Evolutionary conservation across 1,140 invertebrate species (phyloP), one percentile per base, ranked within the genome.

Genomic region (Megalopta genalis): DNA sequence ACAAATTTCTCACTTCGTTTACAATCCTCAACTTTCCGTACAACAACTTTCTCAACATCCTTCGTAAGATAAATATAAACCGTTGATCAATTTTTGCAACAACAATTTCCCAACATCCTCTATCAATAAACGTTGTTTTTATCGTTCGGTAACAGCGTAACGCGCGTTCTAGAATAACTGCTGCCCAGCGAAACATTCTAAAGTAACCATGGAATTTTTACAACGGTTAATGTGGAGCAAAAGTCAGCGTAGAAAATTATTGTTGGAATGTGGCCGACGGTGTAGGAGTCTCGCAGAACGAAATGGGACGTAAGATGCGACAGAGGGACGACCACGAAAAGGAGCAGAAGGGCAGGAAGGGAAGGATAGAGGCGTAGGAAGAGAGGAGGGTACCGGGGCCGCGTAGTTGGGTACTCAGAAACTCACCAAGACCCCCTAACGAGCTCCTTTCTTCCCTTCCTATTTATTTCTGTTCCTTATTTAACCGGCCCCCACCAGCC

Each of bases 391-490:
- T 86, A 78, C 79, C n/a, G 88, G 83, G 10, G 84, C 86, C 84
- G 81, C 84, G 88, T 89, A 90, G 90, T 90, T 90, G 87, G 88
- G 90, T 89, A 89, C 90, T 91, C 90, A 86, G 88, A 91, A 91
- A 91, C 89, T 92, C 89, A 85, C 88, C 87, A 87, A 92, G 91
- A 92, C 89, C 90, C 90, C 87, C 88, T 92, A 92, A 92, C 91
- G 91, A 92, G 91, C 91, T 92, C 91, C 88, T 92, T 92, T 92
- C 91, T 92, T 92, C 89, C 89, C 91, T 92, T 90, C 90, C 89
- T 92, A 92, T 91, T 92, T 91, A 91, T 92, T 91, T 90, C 90
- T 91, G 89, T 90, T 92, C 91, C 90, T 92, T 91, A 91, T 92
- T 91, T 92, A 92, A 92, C 91, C 89, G 90, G 88, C 89, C 89